Percentiles rank a stretch among this genome's conserved stretches.
These are phyloP conservation scores for Euspilapteryx auroguttella DNA, from an alignment of 2,888 invertebrate species.

Conservation along the genomic window DNA sequence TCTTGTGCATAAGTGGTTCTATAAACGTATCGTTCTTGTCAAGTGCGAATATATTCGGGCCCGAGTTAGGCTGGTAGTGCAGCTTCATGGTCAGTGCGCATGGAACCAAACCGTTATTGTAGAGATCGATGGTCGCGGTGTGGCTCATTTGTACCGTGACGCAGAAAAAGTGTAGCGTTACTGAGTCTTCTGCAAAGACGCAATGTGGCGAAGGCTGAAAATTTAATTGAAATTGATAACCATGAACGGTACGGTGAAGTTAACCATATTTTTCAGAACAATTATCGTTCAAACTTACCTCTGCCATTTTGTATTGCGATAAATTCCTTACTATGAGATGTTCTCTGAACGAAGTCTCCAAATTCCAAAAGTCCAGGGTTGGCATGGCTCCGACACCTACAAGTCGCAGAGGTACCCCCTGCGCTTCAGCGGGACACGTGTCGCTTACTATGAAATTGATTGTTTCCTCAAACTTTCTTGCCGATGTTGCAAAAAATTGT, in stretches of 20 bases:
- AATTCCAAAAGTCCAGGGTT: constrained; percentile 55
- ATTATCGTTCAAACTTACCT: constrained; percentile 28
- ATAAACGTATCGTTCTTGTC: constrained; percentile 42
- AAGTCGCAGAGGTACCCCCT: constrained; percentile 46
- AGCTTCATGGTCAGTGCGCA: constrained; percentile 34
- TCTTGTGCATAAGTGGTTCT: constrained; percentile 41
- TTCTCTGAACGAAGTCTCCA: constrained; percentile 61
- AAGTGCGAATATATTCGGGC: constrained; percentile 29
- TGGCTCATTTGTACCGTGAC: constrained; percentile 33
- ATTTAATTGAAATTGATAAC: constrained; percentile 3
- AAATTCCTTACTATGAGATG: constrained; percentile 57
- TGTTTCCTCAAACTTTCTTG: constrained; percentile 36
- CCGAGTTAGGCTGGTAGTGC: constrained; percentile 32
- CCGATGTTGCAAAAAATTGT: constrained; percentile 32
- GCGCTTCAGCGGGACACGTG: constrained; percentile 46
- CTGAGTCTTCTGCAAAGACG: constrained; percentile 43
- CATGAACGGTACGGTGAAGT: constrained; percentile 1
- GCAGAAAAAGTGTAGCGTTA: constrained; percentile 39
- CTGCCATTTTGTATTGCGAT: constrained; percentile 48
- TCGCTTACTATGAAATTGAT: constrained; percentile 45
- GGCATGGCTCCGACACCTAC: constrained; percentile 61
- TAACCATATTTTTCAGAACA: constrained; percentile 1
- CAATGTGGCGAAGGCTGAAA: constrained; percentile 46
- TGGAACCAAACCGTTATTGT: constrained; percentile 46
- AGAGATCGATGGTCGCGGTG: constrained; percentile 31